Evolutionary conservation across 2,888 invertebrate species (phyloP).

Genomic region (Drosophila nigritarsus): DNA sequence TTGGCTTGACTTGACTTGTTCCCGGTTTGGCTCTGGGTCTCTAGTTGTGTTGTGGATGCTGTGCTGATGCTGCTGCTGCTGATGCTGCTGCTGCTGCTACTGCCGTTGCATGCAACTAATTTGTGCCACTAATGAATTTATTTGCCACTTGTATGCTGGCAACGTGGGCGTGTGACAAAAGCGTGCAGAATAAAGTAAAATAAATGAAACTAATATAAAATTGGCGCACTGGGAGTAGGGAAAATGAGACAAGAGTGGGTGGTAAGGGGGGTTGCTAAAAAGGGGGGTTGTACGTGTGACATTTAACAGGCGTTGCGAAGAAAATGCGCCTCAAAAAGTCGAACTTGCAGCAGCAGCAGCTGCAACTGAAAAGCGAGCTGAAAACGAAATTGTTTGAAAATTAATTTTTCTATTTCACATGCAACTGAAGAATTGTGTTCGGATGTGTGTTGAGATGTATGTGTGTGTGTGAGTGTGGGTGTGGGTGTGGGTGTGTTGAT

Average conservation of each 20-base stretch:
- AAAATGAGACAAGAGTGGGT: not conserved
- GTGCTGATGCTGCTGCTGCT: slow-evolving; percentile 26
- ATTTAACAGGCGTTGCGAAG: slow-evolving; percentile 41
- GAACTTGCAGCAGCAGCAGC: slow-evolving; percentile 35
- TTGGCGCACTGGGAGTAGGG: slow-evolving; percentile 25
- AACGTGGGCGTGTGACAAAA: slow-evolving; percentile 73
- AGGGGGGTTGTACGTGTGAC: slow-evolving; percentile 23
- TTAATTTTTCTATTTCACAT: slow-evolving; percentile 77
- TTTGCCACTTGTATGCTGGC: slow-evolving; percentile 81
- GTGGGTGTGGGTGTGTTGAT: slow-evolving; percentile 20
- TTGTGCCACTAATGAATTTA: slow-evolving; percentile 81
- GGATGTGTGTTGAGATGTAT: slow-evolving; percentile 2
- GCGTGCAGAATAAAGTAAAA: slow-evolving; percentile 66
- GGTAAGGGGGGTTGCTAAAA: not conserved
- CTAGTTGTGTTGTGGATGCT: slow-evolving; percentile 10
- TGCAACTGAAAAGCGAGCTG: slow-evolving; percentile 37
- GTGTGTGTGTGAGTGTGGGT: slow-evolving; percentile 10
- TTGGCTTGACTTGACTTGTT: slow-evolving; percentile 47
- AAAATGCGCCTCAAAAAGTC: slow-evolving; percentile 36
- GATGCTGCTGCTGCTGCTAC: slow-evolving; percentile 28
- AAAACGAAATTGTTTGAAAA: slow-evolving; percentile 76
- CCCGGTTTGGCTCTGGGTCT: slow-evolving; percentile 18
- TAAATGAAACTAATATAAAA: slow-evolving; percentile 75
- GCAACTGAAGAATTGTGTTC: slow-evolving; percentile 39
- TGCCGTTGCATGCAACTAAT: slow-evolving; percentile 78